Conservation (phyloP, 2,888 invertebrate genomes). For the Ischnus inquisitorius region DNA sequence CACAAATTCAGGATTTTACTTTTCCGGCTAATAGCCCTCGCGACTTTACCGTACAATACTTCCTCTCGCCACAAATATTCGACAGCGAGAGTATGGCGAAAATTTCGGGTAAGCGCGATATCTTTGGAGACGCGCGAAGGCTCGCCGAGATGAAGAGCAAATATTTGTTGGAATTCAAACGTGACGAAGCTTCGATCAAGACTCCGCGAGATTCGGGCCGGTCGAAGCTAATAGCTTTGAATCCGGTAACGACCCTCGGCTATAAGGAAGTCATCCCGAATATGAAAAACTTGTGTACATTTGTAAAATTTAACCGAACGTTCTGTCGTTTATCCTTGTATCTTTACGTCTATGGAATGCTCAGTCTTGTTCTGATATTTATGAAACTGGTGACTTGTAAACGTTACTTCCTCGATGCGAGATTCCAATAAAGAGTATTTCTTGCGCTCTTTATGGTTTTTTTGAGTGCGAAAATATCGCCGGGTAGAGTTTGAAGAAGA, state of each 20-base stretch:
- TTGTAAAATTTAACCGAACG: constrained; percentile 74
- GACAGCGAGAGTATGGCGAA: constrained; percentile 11
- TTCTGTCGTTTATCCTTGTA: constrained; percentile 78
- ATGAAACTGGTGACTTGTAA: constrained; percentile 72
- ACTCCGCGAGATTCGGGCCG: neutral
- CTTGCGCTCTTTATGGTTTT: neutral
- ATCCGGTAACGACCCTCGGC: neutral
- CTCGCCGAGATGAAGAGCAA: neutral
- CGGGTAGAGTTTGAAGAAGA: neutral
- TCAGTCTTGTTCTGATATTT: constrained; percentile 75
- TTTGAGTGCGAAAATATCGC: neutral
- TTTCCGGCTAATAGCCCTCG: constrained; percentile 33
- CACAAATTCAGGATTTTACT: constrained; percentile 9
- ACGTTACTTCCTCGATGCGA: constrained; percentile 59
- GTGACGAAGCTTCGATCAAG: neutral
- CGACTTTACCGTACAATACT: constrained; percentile 65
- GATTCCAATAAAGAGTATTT: constrained; percentile 26
- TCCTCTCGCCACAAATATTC: constrained; percentile 43
- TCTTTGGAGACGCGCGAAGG: constrained; percentile 1
- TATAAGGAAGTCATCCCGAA: neutral
- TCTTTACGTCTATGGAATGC: constrained; percentile 77
- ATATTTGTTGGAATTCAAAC: neutral
- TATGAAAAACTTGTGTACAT: constrained; percentile 64
- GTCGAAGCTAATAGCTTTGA: neutral
- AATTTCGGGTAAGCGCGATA: neutral